Base-by-base conservation (phyloP, 1,140 invertebrate genomes). In the Hycleus cichorii region DNA sequence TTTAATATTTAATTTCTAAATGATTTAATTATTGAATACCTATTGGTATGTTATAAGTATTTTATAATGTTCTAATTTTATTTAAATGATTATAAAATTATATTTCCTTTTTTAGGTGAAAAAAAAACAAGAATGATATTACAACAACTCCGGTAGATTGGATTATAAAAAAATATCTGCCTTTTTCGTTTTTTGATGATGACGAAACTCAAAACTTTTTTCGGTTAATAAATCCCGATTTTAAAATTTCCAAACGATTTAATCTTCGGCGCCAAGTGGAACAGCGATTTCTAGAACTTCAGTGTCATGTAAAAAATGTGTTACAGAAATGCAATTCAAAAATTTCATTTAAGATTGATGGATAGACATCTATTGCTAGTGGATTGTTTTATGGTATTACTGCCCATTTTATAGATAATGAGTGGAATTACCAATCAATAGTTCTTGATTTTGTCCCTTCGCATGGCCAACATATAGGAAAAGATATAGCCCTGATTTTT, bases 321-420 rank as follows among this genome's bases (percentile, higher is more conserved):
- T 61, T 63, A 57, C 49, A 65, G 64, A 57, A 68, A 62, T 62
- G 58, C 47, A 58, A 58, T 60, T 73, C 65, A 47, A 71, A 69
- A 64, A 67, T 71, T 43, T 71, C 67, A n/a, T 71, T 72, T 64
- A 70, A 69, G 39, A 64, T 71, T 60, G 69, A 73, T 68, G 68
- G 63, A 48, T 73, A 64, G 68, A 69, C 67, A 51, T 69, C 65
- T 46, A 62, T 65, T 53, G 62, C 62, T 58, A 53, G 60, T 63
- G 60, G 59, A 54, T 64, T 60, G 54, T 70, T 63, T 59, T 72
- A 71, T 59, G 69, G 69, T 46, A 58, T 71, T 52, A 70, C 67
- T 54, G 60, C 61, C 58, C 67, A 72, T 67, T 73, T 62, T 63
- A 69, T 73, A 55, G 65, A 71, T 54, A 60, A 70, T 44, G 52